These are phyloP conservation scores for Planococcus citri DNA, from an alignment of 1,140 invertebrate genomes.

Conservation along the genomic window DNA sequence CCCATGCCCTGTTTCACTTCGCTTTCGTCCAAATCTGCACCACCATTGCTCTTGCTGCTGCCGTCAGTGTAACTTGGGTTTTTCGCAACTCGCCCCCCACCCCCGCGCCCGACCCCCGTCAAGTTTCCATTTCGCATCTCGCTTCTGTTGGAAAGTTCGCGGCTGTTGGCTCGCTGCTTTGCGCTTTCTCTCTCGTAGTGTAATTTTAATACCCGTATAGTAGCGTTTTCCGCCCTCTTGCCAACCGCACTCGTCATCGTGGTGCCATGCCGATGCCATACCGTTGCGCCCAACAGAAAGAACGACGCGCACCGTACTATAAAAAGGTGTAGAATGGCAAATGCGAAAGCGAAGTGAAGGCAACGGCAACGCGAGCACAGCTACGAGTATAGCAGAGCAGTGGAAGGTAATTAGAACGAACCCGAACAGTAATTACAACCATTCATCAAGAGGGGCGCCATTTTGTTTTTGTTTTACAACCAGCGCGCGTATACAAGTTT, in stretches of 20 bases:
- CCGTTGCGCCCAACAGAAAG: neutral
- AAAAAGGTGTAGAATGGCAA: slow-evolving; percentile 14
- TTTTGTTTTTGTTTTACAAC: slow-evolving; percentile 20
- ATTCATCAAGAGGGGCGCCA: slow-evolving; percentile 18
- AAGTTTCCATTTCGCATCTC: neutral
- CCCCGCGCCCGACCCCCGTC: too few relatives aligned
- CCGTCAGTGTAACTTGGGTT: too few relatives aligned
- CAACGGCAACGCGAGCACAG: too few relatives aligned
- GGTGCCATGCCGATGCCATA: too few relatives aligned
- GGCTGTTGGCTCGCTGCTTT: too few relatives aligned
- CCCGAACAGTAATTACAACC: slow-evolving; percentile 20
- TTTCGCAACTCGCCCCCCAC: too few relatives aligned
- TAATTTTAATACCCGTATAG: neutral
- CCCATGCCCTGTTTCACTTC: neutral
- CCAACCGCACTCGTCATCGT: too few relatives aligned
- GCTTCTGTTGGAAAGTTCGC: too few relatives aligned
- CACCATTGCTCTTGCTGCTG: neutral
- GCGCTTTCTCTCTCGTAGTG: too few relatives aligned
- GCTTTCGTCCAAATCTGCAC: neutral
- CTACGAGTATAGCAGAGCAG: too few relatives aligned
- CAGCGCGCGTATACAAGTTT: slow-evolving; percentile 5
- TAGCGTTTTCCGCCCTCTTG: neutral
- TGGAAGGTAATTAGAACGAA: slow-evolving; percentile 18
- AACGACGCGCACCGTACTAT: neutral
- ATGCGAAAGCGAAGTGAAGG: neutral